These are phyloP conservation scores for Lithophane leautieri DNA, from an alignment of 2,888 invertebrate genomes.

Conservation along the genomic window DNA sequence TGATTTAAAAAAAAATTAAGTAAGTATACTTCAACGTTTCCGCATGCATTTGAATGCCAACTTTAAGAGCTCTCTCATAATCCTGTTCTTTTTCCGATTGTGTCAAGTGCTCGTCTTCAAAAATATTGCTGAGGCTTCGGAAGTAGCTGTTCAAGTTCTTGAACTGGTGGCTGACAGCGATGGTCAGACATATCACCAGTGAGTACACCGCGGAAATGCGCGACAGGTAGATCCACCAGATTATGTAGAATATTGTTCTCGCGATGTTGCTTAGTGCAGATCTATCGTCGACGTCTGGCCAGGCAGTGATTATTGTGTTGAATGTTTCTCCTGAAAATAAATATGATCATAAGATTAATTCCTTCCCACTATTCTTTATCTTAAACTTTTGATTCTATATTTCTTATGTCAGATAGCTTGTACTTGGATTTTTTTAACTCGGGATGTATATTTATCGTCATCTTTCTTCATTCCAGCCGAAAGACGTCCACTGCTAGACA, in stretches of 20 bases:
- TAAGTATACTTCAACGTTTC: conserved; percentile 50
- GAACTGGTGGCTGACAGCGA: conserved; percentile 70
- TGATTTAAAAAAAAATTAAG: neutral
- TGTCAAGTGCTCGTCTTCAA: conserved; percentile 38
- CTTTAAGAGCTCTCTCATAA: conserved; percentile 72
- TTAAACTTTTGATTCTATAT: neutral
- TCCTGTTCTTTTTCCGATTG: conserved; percentile 70
- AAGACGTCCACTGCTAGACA: no score
- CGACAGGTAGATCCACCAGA: conserved; percentile 73
- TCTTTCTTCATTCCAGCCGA: neutral
- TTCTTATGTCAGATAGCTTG: neutral
- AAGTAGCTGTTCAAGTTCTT: conserved; percentile 70
- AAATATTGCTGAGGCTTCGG: conserved; percentile 57
- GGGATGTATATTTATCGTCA: neutral
- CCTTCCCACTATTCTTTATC: neutral
- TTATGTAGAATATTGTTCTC: conserved; percentile 67
- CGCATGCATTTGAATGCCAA: conserved; percentile 76
- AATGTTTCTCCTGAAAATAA: conserved; percentile 67
- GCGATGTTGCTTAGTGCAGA: conserved; percentile 60
- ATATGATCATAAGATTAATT: neutral
- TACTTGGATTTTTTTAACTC: neutral
- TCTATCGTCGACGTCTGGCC: conserved; percentile 73
- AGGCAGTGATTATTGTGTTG: conserved; percentile 73
- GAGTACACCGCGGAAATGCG: conserved; percentile 66
- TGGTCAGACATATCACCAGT: conserved; percentile 68